Evolutionary conservation across 2,888 invertebrate genomes (phyloP), one percentile per base, ranked within the genome.

Genomic region (Luperina nickerlii): DNA sequence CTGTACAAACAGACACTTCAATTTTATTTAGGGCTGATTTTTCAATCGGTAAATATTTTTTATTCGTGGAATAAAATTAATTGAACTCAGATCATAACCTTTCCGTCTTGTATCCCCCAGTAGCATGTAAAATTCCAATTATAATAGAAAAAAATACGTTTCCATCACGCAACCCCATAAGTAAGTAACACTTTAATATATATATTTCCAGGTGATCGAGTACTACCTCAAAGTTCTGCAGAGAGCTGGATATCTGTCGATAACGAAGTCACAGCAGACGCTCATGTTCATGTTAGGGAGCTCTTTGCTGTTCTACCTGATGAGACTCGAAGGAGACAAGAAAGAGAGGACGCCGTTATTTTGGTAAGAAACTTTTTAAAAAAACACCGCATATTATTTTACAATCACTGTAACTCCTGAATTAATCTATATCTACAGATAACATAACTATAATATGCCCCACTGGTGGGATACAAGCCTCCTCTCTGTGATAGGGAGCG

Each of bases 261-360:
- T 97, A n/a, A 96, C 95, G 4, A 95, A 90, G 74, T 83, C 94
- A 8, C 95, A 93, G 66, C 95, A 96, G 84, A 96, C 96, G 0
- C 70, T 97, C 2, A 87, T 95, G 89, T 97, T 97, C 85, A 97
- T 97, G 97, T 15, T 95, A 24, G 96, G 97, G 18, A 97, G 96
- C 81, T 92, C 96, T 18, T 78, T 95, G 63, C 94, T 97, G 9
- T 97, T 97, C 92, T 97, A 97, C 82, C 92, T 97, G 11, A 96
- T 97, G 96, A 91, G 97, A 67, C 92, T 96, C 83, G 97, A 97
- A 82, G 96, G 96, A 79, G 96, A 96, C 2, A 97, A 93, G 78
- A 91, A 94, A 77, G 86, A 94, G 76, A 91, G 94, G 83, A 96
- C 97, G 0, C 93, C 95, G 5, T 86, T 97, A 60, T 93, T 97